Base-by-base conservation (phyloP, 1,140 invertebrate genomes). In the Halyomorpha halys region DNA sequence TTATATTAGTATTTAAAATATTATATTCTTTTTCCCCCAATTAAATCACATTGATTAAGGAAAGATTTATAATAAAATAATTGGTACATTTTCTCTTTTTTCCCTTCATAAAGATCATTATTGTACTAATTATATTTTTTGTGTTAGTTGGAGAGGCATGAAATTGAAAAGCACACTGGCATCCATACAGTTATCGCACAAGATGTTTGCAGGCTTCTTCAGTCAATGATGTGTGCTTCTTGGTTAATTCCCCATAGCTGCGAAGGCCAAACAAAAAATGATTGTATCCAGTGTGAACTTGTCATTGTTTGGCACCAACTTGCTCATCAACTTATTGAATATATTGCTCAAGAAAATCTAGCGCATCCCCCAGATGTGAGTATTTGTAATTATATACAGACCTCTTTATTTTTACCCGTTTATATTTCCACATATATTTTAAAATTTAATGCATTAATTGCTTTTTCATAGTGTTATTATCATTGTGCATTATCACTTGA, bases 301-400 rank as follows among this genome's bases (percentile, higher is more conserved):
- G 85, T 86, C 54, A 87, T 94, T 11, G 86, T 96, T 72, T 97
- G 93, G 86, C 92, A 97, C 77, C 94, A 97, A 74, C 75, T 96
- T 15, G 86, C 88, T 45, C 80, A 89, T 27, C 82, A 89, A 68
- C 76, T 94, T 16, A 81, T 94, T 54, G 82, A 85, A 68, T 89
- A 89, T 69, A 82, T 92, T 73, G 86, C 84, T 51, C 88, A 89
- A 0, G 79, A 83, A 69, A 82, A 83, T 71, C 83, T 83, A 1
- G 83, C 83, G n/a, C 78, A 84, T 71, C 83, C 83, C 44, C 85
- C 86, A n/a, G 86, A 89, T 77, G 87, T 90, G 79, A 82, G 80
- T 77, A 62, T 25, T 60, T 39, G 11, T 39, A 39, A 39, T 39
- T 13, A 39, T 39, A 39, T 6, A 8, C 34, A 39, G 5, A 11